Conservation (phyloP, 2,888 invertebrate genomes). For the Bembecia ichneumoniformis region DNA sequence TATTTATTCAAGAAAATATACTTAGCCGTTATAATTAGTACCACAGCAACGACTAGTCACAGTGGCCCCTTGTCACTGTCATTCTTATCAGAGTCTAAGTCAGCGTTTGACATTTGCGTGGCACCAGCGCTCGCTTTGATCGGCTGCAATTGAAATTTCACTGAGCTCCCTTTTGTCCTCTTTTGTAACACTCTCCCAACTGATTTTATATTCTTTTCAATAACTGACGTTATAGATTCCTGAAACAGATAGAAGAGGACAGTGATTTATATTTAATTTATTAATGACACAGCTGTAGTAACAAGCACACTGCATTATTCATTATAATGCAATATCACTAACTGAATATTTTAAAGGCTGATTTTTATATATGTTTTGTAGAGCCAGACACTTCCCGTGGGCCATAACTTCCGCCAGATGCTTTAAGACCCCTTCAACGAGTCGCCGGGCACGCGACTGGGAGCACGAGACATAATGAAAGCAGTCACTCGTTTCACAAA, state of each 20-base stretch:
- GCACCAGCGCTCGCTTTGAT: conserved; percentile 24
- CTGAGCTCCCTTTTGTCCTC: conserved; percentile 70
- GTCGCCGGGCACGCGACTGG: too few species aligned
- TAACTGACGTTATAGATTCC: conserved; percentile 72
- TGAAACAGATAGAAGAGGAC: conserved; percentile 33
- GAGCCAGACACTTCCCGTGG: too few species aligned
- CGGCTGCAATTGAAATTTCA: conserved; percentile 77
- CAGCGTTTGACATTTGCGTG: conserved; percentile 8
- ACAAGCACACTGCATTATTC: too few species aligned
- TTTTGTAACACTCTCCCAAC: conserved; percentile 75
- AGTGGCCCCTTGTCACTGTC: conserved; percentile 41
- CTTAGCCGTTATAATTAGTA: conserved; percentile 36
- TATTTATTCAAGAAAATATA: conserved; percentile 41
- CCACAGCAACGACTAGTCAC: conserved; percentile 49
- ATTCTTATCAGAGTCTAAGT: conserved; percentile 17
- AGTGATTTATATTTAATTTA: background rate
- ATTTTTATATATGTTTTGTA: too few species aligned
- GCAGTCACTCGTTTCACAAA: too few species aligned
- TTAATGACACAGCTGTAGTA: background rate
- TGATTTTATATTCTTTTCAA: conserved; percentile 67
- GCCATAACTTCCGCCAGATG: too few species aligned
- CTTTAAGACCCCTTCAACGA: too few species aligned
- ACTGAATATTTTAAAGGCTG: too few species aligned
- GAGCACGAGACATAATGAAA: too few species aligned
- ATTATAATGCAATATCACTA: too few species aligned